Conservation (phyloP, 2,888 invertebrate species). For the Sylvicola cinctus region DNA sequence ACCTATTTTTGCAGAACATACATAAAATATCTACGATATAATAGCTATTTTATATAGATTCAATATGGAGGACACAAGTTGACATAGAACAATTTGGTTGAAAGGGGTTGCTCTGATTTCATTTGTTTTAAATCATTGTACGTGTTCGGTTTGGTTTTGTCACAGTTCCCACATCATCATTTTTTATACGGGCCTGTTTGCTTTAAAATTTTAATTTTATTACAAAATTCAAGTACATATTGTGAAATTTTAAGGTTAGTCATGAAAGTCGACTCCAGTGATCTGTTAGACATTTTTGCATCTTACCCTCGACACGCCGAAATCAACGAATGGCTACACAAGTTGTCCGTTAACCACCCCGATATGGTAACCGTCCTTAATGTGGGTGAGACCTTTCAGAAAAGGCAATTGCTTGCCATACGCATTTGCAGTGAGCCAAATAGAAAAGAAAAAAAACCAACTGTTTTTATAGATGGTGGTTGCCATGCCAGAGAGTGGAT, state of each 20-base stretch:
- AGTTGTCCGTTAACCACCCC: not conserved
- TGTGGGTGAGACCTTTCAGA: not conserved
- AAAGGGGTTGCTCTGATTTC: too few species aligned
- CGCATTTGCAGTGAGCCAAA: slow-evolving; percentile 4
- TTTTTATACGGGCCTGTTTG: too few species aligned
- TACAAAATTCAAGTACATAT: too few species aligned
- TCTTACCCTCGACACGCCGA: not conserved
- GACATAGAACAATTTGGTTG: too few species aligned
- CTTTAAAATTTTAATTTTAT: not conserved
- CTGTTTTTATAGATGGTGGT: slow-evolving; percentile 22
- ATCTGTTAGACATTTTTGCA: not conserved
- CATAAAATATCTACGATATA: too few species aligned
- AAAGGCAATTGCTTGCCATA: not conserved
- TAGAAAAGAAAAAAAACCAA: not conserved
- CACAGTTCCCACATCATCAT: too few species aligned
- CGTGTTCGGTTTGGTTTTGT: too few species aligned
- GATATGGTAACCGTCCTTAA: not conserved
- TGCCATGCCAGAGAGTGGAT: slow-evolving; percentile 48
- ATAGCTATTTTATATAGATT: too few species aligned
- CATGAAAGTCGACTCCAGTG: not conserved
- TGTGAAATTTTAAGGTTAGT: too few species aligned
- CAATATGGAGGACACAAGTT: too few species aligned
- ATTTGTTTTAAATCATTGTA: too few species aligned
- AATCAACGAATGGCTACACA: not conserved
- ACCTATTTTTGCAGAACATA: too few species aligned